phyloP scores from a whole-genome alignment of 2,113 vertebrate genomes.

The Andinoacara biseriatus region DNA sequence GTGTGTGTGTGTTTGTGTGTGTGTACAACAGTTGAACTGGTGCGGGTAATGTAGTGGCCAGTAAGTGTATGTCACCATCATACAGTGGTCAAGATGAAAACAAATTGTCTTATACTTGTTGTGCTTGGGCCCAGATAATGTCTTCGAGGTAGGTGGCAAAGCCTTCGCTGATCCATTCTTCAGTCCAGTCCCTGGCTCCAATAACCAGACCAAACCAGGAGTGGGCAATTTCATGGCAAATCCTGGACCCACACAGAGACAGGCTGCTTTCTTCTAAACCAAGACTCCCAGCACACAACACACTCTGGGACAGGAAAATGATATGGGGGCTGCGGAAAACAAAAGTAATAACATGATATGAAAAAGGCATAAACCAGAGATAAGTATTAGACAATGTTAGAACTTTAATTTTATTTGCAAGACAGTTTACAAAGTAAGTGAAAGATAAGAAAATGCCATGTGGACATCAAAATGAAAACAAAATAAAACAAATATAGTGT shows the following conservation, averaged over 20 bases:
- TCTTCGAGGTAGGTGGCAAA: slow-evolving; percentile 96
- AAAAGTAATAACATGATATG: slow-evolving; percentile 56
- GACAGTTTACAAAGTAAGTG: not conserved
- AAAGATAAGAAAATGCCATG: not conserved
- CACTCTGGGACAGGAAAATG: slow-evolving; percentile 93
- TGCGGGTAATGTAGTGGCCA: not conserved
- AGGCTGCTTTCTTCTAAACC: slow-evolving; percentile 51
- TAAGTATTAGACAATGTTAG: not conserved
- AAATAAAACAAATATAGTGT: not conserved
- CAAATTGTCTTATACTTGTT: slow-evolving; percentile 82
- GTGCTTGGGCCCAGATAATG: slow-evolving; percentile 87
- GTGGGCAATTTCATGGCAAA: slow-evolving; percentile 97
- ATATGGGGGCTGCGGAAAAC: slow-evolving; percentile 90
- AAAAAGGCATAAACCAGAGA: not conserved
- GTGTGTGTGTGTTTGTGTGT: too few species aligned
- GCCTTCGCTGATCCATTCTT: slow-evolving; percentile 98
- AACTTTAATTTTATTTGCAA: not conserved
- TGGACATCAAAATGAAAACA: not conserved
- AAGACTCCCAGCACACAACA: slow-evolving; percentile 64
- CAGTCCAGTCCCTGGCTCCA: slow-evolving; percentile 94
- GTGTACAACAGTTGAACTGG: not conserved
- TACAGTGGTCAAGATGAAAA: not conserved
- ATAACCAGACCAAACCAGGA: slow-evolving; percentile 97
- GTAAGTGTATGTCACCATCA: not conserved
- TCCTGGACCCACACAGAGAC: slow-evolving; percentile 87